A percentile compares a stretch with the other conserved stretches of the same genome.
Evolutionary conservation across 2,113 vertebrate genomes (phyloP).

Genomic region (Salvelinus alpinus): DNA sequence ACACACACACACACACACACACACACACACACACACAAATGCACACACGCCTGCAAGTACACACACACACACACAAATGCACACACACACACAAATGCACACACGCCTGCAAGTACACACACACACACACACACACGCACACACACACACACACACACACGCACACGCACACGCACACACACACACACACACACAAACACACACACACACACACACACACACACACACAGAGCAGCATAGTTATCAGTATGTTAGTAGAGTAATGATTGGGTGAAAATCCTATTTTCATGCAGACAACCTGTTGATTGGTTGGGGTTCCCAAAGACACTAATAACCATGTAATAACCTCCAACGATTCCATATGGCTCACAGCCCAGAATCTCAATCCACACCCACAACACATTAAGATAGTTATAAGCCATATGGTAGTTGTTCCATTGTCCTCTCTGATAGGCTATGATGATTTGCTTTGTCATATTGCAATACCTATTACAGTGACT

Average conservation of each 20-base stretch:
- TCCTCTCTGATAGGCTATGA: too few species aligned
- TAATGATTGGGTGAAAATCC: constrained; percentile 12
- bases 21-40: background rate
- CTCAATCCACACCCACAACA: background rate
- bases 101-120: too few species aligned
- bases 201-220: constrained; percentile 1
- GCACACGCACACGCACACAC: background rate
- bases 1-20: background rate
- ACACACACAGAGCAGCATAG: background rate
- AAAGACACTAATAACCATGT: background rate
- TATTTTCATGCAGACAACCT: constrained; percentile 29
- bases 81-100: too few species aligned
- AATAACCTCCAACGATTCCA: constrained; percentile 30
- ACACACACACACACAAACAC: background rate
- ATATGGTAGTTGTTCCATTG: too few species aligned
- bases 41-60: background rate
- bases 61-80: background rate
- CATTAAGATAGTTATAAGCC: too few species aligned
- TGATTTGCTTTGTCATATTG: too few species aligned
- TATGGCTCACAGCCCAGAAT: constrained; percentile 25
- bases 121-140: background rate
- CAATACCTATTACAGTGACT: too few species aligned
- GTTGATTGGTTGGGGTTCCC: constrained; percentile 17
- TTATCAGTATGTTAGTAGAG: constrained; percentile 2
- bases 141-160: background rate